Evolutionary conservation across 2,888 invertebrate genomes (phyloP).

Genomic region (Lucinisca nassula): DNA sequence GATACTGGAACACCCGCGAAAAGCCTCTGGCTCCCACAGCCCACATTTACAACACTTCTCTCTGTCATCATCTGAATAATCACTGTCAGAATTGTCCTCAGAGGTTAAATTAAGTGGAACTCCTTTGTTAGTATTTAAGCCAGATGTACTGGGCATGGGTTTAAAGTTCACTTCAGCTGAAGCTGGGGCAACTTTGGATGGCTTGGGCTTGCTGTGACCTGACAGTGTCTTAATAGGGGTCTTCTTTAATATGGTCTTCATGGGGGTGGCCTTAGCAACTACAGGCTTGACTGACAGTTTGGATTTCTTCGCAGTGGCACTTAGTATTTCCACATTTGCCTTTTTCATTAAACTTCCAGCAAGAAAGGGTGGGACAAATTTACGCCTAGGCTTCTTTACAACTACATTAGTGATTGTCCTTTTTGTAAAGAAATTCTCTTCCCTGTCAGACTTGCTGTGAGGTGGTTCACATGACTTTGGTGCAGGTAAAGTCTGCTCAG

Average conservation of each 20-base stretch:
- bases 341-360: conserved; percentile 33
- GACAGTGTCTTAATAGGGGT: background rate
- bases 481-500: background rate
- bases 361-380: conserved; percentile 33
- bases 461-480: background rate
- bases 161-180: background rate
- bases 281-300: background rate
- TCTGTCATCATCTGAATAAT: background rate
- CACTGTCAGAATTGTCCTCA: background rate
- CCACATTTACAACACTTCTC: conserved; percentile 14
- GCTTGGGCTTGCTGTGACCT: background rate
- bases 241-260: no score
- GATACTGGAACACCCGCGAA: background rate
- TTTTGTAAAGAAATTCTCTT: background rate
- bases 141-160: background rate
- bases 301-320: background rate
- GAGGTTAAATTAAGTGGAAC: background rate
- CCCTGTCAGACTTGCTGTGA: background rate
- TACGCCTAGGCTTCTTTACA: conserved; percentile 12
- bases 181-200: background rate
- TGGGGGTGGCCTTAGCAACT: no score
- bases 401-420: conserved; percentile 13
- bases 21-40: background rate
- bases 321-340: conserved; percentile 16
- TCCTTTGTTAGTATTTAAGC: background rate